Evolutionary conservation across 2,797 vertebrate species (phyloP).

Genomic region (Chelonia mydas): DNA sequence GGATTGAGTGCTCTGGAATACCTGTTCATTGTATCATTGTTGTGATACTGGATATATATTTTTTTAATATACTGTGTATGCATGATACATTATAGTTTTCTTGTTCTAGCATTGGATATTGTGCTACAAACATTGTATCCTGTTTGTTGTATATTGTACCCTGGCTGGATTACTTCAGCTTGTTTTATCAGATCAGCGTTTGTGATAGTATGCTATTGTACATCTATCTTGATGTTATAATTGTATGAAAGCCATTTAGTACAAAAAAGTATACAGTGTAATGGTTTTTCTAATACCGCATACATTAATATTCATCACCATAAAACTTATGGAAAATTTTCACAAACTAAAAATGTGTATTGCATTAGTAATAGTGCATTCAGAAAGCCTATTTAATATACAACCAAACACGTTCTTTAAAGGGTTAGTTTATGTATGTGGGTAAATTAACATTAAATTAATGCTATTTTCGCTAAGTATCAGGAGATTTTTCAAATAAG

Average conservation of each 20-base stretch:
- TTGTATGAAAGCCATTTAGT: neutral
- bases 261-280: neutral
- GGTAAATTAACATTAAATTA: neutral
- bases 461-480: neutral
- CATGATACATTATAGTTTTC: neutral
- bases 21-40: neutral
- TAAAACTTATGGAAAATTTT: neutral
- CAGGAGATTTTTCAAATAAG: neutral
- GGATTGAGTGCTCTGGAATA: neutral
- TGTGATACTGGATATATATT: neutral
- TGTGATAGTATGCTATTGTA: neutral
- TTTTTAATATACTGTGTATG: neutral
- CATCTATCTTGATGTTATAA: neutral
- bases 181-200: neutral
- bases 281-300: neutral
- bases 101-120: neutral
- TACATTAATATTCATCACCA: neutral
- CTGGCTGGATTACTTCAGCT: neutral
- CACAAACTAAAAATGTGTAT: neutral
- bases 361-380: neutral
- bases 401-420: neutral
- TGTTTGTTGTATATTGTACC: neutral
- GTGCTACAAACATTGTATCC: neutral
- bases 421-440: neutral
- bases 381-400: neutral